Evolutionary conservation across 2,113 vertebrate species (phyloP).

Genomic region (Microtus ochrogaster): DNA sequence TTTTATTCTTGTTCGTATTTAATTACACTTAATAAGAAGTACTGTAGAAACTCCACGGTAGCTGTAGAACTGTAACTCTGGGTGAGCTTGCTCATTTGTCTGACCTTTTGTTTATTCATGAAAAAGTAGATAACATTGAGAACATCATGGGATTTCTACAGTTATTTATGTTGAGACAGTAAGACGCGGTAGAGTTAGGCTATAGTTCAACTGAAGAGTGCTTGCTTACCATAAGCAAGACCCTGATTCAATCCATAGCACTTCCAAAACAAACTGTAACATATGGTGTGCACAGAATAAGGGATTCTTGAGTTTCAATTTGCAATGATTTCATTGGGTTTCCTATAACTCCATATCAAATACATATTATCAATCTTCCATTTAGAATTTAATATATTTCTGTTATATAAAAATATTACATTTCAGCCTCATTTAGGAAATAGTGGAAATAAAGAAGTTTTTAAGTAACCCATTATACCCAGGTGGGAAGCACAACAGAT

Average conservation of each 20-base stretch:
- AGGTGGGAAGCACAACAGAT: not conserved
- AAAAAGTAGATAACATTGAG: not conserved
- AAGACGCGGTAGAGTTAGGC: not conserved
- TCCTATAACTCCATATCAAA: not conserved
- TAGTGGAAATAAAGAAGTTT: not conserved
- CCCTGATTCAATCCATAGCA: no score
- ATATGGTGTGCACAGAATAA: not conserved
- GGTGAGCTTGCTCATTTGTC: not conserved
- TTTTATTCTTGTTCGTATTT: not conserved
- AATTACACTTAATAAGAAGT: not conserved
- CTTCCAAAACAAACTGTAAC: not conserved
- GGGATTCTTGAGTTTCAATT: not conserved
- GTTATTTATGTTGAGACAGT: not conserved
- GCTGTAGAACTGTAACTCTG: not conserved
- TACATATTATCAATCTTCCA: constrained; percentile 3
- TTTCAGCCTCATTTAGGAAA: not conserved
- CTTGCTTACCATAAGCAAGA: not conserved
- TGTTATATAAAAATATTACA: not conserved
- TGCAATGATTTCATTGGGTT: not conserved
- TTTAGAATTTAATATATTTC: constrained; percentile 41
- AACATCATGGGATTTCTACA: not conserved
- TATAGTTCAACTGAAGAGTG: no score
- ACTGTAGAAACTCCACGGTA: not conserved
- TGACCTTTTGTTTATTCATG: not conserved
- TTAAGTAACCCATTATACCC: not conserved